These are phyloP conservation scores for Epistrophe eligans DNA, from an alignment of 2,888 invertebrate species.

Conservation along the genomic window DNA sequence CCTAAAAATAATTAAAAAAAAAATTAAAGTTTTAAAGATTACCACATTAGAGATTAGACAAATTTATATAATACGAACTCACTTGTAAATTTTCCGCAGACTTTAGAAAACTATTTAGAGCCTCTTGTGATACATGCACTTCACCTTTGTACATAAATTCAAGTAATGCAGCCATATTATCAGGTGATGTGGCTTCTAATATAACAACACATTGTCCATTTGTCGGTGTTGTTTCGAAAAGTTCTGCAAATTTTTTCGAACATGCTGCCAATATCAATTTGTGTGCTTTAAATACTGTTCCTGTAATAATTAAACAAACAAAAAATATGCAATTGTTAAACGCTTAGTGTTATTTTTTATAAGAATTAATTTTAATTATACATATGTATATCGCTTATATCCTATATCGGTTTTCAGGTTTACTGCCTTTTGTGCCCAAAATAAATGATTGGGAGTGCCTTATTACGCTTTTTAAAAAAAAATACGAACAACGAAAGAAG, in stretches of 20 bases:
- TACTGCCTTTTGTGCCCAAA: too few relatives aligned
- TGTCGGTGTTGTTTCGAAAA: constrained; percentile 93
- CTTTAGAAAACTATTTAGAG: constrained; percentile 94
- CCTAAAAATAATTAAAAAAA: constrained; percentile 84
- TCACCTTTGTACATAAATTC: constrained; percentile 98
- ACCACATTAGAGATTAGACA: not conserved
- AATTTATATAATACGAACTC: constrained; percentile 67
- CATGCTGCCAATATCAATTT: constrained; percentile 96
- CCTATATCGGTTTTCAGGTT: too few relatives aligned
- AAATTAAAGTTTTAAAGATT: too few relatives aligned
- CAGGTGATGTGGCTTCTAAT: constrained; percentile 94
- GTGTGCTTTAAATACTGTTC: constrained; percentile 95
- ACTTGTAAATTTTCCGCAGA: constrained; percentile 96
- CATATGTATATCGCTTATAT: too few relatives aligned
- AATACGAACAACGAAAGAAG: too few relatives aligned
- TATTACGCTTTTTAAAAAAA: too few relatives aligned
- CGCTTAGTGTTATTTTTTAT: not conserved
- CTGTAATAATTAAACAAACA: constrained; percentile 84
- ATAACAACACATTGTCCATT: constrained; percentile 91
- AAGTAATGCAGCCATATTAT: constrained; percentile 94
- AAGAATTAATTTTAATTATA: too few relatives aligned
- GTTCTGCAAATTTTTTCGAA: constrained; percentile 96
- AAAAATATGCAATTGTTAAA: not conserved
- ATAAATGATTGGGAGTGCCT: too few relatives aligned
- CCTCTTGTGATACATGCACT: constrained; percentile 96